These are phyloP conservation scores for Polymixis flavicincta DNA, from an alignment of 2,888 invertebrate species.

Conservation along the genomic window DNA sequence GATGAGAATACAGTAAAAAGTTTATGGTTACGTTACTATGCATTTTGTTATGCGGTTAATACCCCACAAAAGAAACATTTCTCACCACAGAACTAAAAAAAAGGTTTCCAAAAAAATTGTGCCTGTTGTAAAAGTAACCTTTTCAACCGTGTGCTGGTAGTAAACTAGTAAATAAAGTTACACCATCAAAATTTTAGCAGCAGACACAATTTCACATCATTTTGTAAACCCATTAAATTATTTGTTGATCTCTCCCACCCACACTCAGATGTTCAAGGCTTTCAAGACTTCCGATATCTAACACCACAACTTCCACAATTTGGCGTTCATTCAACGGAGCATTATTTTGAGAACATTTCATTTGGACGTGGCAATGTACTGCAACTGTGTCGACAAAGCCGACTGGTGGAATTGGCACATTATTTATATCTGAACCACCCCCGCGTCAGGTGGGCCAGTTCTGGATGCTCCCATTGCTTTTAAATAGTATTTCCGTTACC, in stretches of 20 bases:
- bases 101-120: not conserved
- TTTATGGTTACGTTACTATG: slow-evolving; percentile 43
- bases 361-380: slow-evolving; percentile 74
- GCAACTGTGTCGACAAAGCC: slow-evolving; percentile 79
- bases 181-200: not conserved
- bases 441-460: slow-evolving; percentile 73
- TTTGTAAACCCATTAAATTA: slow-evolving; percentile 22
- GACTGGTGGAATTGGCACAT: slow-evolving; percentile 79
- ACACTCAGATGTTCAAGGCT: slow-evolving; percentile 33
- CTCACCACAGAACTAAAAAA: not conserved
- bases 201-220: slow-evolving; percentile 1
- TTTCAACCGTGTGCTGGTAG: not conserved
- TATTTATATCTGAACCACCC: slow-evolving; percentile 81
- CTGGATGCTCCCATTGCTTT: slow-evolving; percentile 68
- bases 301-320: slow-evolving; percentile 61
- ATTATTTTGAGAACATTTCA: slow-evolving; percentile 68
- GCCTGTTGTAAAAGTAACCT: slow-evolving; percentile 21
- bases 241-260: slow-evolving; percentile 16
- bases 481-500: slow-evolving; percentile 66
- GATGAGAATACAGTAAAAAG: slow-evolving; percentile 25
- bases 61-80: slow-evolving; percentile 10
- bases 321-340: slow-evolving; percentile 55
- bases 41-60: slow-evolving; percentile 34
- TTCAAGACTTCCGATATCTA: slow-evolving; percentile 64
- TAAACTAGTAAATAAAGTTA: not conserved